Evolutionary conservation across 2,113 vertebrate genomes (phyloP), one percentile per base, ranked within the genome.

Genomic region (Tangachromis dhanisi): DNA sequence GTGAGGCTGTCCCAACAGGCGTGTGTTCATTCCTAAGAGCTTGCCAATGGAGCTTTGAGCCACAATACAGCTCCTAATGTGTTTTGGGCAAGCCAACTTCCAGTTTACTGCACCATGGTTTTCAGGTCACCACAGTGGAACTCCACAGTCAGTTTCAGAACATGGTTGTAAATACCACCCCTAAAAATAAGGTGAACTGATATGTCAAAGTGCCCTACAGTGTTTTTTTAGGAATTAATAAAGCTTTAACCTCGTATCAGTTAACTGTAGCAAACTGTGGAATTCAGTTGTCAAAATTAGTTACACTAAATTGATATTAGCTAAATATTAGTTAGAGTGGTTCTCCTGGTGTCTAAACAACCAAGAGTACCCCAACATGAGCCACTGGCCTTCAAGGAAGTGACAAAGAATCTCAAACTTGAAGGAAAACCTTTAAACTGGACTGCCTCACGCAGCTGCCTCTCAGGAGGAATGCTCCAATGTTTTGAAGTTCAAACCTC

Each of bases 401-500:
- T 83, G 81, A 86, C 78, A 61, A 88, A 88, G 54, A 89, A 89
- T 90, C 85, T 40, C 81, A 90, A 87, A 88, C 33, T 59, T 12
- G 6, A 71, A 66, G 71, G 68, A 59, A 89, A 24, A 29, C 42
- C 71, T 66, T 54, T 79, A 90, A 83, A 83, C 85, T 76, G 21
- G 83, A 90, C 54, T 66, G 53, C 91, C 59, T 88, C 51, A 87
- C 53, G 24, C 53, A 89, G 84, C 59, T 49, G 87, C 14, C 71
- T 88, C 89, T 76, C 12, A 14, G 40, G 89, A 63, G 68, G 76
- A 90, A 80, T 35, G 42, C 80, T 54, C 24, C 4, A 82, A 85
- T 93, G 90, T 90, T 90, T 92, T 91, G 2, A 93, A 91, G 94
- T 94, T 95, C 90, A 93, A 93, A 89, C 90, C 90, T 88, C 83